Evolutionary conservation across 1,140 invertebrate genomes (phyloP), one percentile per base, ranked within the genome.

Genomic region (Mercenaria mercenaria): DNA sequence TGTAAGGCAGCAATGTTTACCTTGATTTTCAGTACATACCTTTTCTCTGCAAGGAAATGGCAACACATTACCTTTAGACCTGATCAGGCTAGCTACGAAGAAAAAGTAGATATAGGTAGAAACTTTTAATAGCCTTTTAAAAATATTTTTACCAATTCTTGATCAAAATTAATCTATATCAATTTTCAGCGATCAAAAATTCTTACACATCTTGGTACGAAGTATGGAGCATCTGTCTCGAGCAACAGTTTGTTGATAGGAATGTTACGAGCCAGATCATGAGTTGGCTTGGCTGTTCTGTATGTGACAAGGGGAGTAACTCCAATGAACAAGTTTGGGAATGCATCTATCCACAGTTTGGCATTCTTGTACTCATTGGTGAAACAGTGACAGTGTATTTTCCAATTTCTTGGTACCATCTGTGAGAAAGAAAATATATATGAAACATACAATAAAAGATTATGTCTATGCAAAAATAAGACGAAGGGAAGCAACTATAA

Each of bases 201-300:
- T 29, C 81, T 84, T 83, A 89, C 88, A 74, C 69, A 61, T 84
- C 86, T 88, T n/a, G 96, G 96, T 18, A 96, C 80, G 92, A 96
- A 96, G 90, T 96, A 97, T 20, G 96, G 96, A 26, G 96, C 93
- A 92, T 97, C 96, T 8, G 96, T 97, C 91, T 97, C 96, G 29
- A 97, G 86, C 11, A 97, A 91, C 1, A 97, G 91, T 69, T 94
- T 91, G 50, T 96, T 91, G 1, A 97, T 90, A 0, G 96, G 96
- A 50, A 97, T 91, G 26, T 92, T 92, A 32, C 90, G 81, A 4
- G 95, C 96, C 11, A 96, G 94, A 69, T 96, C 91, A 67, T 95
- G 95, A 18, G 95, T 91, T 3, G 91, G 83, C 34, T 79, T 91
- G 0, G 95, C 96, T 23, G 93, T 85, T 23, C 77, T 61, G 82